Evolutionary conservation across 1,140 invertebrate genomes (phyloP), one percentile per base, ranked within the genome.

Genomic region (Macrocentrus cingulum): DNA sequence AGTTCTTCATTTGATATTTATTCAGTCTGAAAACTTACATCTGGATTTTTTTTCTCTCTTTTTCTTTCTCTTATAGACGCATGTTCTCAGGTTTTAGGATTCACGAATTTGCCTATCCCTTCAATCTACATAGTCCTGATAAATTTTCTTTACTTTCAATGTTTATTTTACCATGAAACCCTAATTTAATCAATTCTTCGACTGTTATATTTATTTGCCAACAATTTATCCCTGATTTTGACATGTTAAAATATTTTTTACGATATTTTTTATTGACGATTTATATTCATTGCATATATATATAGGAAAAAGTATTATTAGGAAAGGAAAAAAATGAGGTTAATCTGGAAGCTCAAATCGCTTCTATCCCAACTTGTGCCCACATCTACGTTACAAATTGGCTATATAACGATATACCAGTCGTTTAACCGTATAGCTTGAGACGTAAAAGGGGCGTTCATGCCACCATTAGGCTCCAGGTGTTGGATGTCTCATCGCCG

Each of bases 391-490:
- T 65, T 64, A 69, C 53, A 69, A 69, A 69, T 69, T 56, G 52
- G 32, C 18, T 18, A 34, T 59, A 56, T 66, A 63, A 65, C 29
- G 29, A 53, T 51, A 18, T 45, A 48, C 11, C 41, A 49, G 53
- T 62, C 61, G 58, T 62, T 63, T 59, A 58, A 49, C 46, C 25
- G 25, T 49, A 39, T 15, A 20, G 16, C 11, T 34, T 34, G 46
- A 34, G 49, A 36, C 39, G 23, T 53, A 36, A 39, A 53, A 57
- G 42, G n/a, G 48, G 20, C 18, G 29, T 23, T 29, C 19, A 48
- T 29, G 16, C 55, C 52, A 48, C 68, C 68, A 70, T 71, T 70
- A 71, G 68, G 64, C 63, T 67, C 62, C 69, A 70, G 69, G 69
- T 71, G 69, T 66, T 65, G 67, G 60, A 62, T 71, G 67, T 71